Evolutionary conservation across 2,888 invertebrate species (phyloP).

Genomic region (Patella depressa): DNA sequence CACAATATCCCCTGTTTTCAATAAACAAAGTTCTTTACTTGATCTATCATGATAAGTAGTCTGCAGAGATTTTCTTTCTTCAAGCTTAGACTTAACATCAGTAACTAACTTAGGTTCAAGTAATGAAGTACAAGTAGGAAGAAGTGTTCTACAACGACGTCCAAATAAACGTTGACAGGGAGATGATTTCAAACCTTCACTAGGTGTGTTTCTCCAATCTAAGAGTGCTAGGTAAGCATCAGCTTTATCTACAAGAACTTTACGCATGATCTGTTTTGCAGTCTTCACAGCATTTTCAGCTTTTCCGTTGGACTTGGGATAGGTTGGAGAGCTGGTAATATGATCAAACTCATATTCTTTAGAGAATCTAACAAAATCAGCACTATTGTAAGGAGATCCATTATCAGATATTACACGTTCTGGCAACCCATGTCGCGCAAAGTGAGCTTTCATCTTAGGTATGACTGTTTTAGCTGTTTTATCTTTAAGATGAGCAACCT

Average conservation of each 20-base stretch:
- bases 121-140: conserved; percentile 12
- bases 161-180: conserved; percentile 22
- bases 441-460: conserved; percentile 28
- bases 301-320: conserved; percentile 15
- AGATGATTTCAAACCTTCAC: background rate
- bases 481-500: conserved; percentile 26
- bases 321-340: conserved; percentile 14
- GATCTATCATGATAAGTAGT: no score
- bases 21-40: no score
- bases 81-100: no score
- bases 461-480: conserved; percentile 18
- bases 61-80: no score
- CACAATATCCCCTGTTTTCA: no score
- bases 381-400: conserved; percentile 35
- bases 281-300: no score
- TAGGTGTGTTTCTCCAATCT: no score
- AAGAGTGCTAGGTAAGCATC: no score
- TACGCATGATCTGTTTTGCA: conserved; percentile 1
- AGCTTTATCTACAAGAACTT: background rate
- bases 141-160: background rate
- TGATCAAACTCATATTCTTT: conserved; percentile 18
- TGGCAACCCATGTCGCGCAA: conserved; percentile 33
- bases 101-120: background rate
- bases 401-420: conserved; percentile 19
- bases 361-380: background rate